Evolutionary conservation across 2,113 vertebrate genomes (phyloP), one percentile per base, ranked within the genome.

Genomic region (Trematocara marginatum): DNA sequence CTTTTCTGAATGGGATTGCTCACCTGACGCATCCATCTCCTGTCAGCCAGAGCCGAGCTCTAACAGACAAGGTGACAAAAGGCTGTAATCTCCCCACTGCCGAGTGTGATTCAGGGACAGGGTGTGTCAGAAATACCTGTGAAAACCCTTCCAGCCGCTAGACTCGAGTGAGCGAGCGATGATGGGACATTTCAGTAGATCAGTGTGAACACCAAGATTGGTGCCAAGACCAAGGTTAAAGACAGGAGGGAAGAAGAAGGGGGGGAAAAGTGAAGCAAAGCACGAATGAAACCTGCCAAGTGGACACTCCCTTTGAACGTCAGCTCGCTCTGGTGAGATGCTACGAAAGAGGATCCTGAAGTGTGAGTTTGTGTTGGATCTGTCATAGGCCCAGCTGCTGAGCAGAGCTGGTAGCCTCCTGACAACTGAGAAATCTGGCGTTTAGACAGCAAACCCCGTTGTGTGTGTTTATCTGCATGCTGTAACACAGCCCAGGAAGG

Each of bases 121-220:
- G 93, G 94, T 89, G 95, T 95, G 95, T 94, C 95, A 89, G 84
- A 94, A 94, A 95, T 94, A 93, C 94, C 92, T 94, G 91, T 42
- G 71, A 88, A 93, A 92, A 92, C 74, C 88, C 86, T 90, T 81
- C 84, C 88, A 81, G 88, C 91, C 78, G 88, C 89, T 82, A 42
- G 84, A 88, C 89, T 88, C 45, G 29, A 93, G 94, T 92, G 91
- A 94, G 92, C 81, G 90, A 94, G 94, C 84, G 93, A 93, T 96
- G 95, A 96, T 80, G 93, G 94, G 90, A 93, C 64, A 89, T 95
- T 96, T 95, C 92, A 94, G 88, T 95, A 83, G 85, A 92, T 86
- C 89, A 78, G 85, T 23, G 83, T 90, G 91, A 95, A 93, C 66
- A 90, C 86, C 86, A 87, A 87, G 83, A 79, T 89, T 56, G 38